Percentiles rank a stretch among this genome's conserved stretches.
Conservation (phyloP, 1,140 invertebrate species). For the Zaprionus gabonicus region DNA sequence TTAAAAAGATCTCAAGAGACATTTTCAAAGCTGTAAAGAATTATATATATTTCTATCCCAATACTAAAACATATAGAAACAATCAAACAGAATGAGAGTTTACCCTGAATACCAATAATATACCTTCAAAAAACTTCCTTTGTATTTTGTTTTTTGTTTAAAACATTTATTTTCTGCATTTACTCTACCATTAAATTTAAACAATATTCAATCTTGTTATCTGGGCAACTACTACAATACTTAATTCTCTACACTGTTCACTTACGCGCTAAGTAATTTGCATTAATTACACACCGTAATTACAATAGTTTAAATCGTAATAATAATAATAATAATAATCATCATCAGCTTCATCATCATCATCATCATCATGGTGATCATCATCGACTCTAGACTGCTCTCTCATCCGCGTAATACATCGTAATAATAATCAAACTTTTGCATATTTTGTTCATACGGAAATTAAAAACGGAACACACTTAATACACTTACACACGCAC, state of each 20-base stretch:
- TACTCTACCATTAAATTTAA: conserved; percentile 71
- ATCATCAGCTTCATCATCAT: conserved; percentile 11
- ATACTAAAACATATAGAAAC: too few relatives aligned
- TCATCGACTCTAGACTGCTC: conserved; percentile 8
- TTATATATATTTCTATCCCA: too few relatives aligned
- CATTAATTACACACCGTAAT: conserved; percentile 78
- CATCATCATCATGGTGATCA: conserved; percentile 15
- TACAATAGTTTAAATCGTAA: conserved; percentile 56
- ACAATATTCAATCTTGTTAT: conserved; percentile 78
- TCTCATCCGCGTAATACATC: conserved; percentile 62
- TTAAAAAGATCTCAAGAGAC: too few relatives aligned
- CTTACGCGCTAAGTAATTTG: conserved; percentile 66
- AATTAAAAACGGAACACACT: conserved; percentile 67
- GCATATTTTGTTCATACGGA: conserved; percentile 66
- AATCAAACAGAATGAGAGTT: too few relatives aligned
- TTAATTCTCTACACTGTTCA: conserved; percentile 66
- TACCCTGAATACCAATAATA: too few relatives aligned
- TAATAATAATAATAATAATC: conserved; percentile 46
- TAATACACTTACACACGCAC: conserved; percentile 41
- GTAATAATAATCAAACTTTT: conserved; percentile 75
- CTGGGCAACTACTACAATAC: conserved; percentile 72
- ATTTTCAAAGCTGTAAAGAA: too few relatives aligned
- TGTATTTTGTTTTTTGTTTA: conserved; percentile 54
- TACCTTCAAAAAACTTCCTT: too few relatives aligned
- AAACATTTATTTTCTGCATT: conserved; percentile 80